phyloP scores from a whole-genome alignment of 1,140 invertebrate species.

The Diprion similis region DNA sequence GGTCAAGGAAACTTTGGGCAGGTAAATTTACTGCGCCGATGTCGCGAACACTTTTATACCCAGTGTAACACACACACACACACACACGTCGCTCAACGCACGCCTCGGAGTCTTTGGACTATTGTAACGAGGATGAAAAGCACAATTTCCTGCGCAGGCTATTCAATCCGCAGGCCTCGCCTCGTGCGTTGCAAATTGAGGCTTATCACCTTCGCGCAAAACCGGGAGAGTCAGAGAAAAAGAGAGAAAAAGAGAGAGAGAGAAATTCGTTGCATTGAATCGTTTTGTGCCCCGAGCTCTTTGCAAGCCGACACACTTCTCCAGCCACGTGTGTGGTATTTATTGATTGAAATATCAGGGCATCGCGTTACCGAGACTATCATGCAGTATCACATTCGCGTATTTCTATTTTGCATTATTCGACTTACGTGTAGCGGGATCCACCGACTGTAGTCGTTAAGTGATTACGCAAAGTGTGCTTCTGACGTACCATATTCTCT shows the following conservation, averaged over 20 bases:
- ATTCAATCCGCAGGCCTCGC: too few species aligned
- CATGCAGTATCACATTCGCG: not conserved
- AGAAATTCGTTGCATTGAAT: not conserved
- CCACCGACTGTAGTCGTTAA: not conserved
- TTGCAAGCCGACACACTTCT: not conserved
- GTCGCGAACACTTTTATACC: too few species aligned
- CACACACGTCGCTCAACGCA: too few species aligned
- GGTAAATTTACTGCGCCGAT: conserved; percentile 56
- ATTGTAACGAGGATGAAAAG: too few species aligned
- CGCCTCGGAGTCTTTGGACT: too few species aligned
- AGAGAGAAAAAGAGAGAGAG: too few species aligned
- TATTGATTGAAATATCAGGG: conserved; percentile 8
- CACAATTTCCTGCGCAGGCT: too few species aligned
- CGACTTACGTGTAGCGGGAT: too few species aligned
- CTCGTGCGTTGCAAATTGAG: too few species aligned
- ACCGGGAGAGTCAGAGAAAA: too few species aligned
- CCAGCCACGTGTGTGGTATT: not conserved
- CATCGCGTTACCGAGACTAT: not conserved
- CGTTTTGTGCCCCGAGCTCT: not conserved
- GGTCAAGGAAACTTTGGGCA: conserved; percentile 87
- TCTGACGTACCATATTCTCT: not conserved
- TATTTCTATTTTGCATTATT: not conserved
- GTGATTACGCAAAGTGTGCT: not conserved
- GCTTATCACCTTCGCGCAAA: too few species aligned
- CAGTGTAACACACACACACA: too few species aligned